phyloP scores from a whole-genome alignment of 2,888 invertebrate genomes.

The Zonitis immaculata region DNA sequence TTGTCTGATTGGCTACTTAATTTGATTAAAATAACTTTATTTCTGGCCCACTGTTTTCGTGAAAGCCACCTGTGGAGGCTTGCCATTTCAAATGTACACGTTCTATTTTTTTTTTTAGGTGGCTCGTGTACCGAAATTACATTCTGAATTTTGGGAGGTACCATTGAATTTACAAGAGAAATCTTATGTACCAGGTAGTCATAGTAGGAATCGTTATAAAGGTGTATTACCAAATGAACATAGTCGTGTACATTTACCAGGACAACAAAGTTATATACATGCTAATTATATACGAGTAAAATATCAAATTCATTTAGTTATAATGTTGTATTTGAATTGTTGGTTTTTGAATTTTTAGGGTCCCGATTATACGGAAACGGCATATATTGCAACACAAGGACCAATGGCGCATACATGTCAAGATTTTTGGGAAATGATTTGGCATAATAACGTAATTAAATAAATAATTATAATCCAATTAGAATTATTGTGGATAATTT shows the following conservation, averaged over 20 bases:
- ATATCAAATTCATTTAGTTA: neutral
- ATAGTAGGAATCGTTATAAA: slow-evolving; percentile 84
- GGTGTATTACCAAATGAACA: slow-evolving; percentile 87
- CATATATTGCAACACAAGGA: slow-evolving; percentile 91
- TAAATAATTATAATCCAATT: slow-evolving; percentile 4
- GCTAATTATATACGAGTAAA: slow-evolving; percentile 86
- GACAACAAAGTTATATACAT: slow-evolving; percentile 78
- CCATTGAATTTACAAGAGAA: slow-evolving; percentile 89
- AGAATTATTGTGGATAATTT: neutral
- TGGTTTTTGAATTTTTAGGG: slow-evolving; percentile 73
- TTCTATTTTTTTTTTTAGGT: slow-evolving; percentile 49
- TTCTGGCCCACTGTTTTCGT: too few relatives aligned
- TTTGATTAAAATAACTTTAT: too few relatives aligned
- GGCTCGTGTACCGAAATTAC: slow-evolving; percentile 60
- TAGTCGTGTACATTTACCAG: slow-evolving; percentile 71
- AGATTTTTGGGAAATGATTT: slow-evolving; percentile 89
- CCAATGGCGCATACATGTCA: slow-evolving; percentile 83
- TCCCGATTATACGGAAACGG: slow-evolving; percentile 79
- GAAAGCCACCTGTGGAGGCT: too few relatives aligned
- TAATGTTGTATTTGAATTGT: neutral
- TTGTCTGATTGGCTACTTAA: too few relatives aligned
- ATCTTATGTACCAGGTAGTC: slow-evolving; percentile 82
- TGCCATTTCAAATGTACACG: too few relatives aligned
- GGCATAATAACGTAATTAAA: slow-evolving; percentile 42
- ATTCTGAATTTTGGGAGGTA: slow-evolving; percentile 92